phyloP scores from a whole-genome alignment of 1,140 invertebrate species.

The Bursaphelenchus mucronatus region DNA sequence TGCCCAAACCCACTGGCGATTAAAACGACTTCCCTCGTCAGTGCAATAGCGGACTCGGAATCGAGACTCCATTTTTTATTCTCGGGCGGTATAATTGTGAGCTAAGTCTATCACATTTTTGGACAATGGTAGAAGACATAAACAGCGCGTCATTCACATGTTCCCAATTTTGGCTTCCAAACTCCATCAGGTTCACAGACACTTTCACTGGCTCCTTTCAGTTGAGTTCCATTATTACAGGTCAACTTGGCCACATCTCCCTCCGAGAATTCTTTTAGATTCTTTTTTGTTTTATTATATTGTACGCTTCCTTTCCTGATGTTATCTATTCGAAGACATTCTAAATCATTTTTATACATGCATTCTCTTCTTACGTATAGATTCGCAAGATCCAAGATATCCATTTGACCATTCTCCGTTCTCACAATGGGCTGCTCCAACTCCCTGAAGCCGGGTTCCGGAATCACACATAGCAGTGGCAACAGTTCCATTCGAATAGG shows the following conservation, averaged over 20 bases:
- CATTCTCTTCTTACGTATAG: constrained; percentile 5
- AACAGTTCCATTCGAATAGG: constrained; percentile 22
- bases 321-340: constrained; percentile 8
- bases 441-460: constrained; percentile 2
- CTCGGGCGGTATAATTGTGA: too few species aligned
- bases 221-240: background rate
- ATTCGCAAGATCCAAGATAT: constrained; percentile 8
- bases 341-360: background rate
- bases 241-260: background rate
- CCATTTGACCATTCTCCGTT: constrained; percentile 16
- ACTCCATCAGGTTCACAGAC: background rate
- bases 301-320: background rate
- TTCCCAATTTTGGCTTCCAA: constrained; percentile 15
- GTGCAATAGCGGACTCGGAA: too few species aligned
- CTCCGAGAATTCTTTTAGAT: background rate
- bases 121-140: too few species aligned
- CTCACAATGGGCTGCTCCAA: constrained; percentile 14
- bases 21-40: too few species aligned
- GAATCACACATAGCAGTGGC: constrained; percentile 8
- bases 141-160: constrained; percentile 2
- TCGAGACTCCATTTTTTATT: too few species aligned
- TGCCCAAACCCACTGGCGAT: too few species aligned
- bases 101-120: too few species aligned
- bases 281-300: background rate
- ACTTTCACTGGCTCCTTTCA: constrained; percentile 10